These are phyloP conservation scores for Enteromius unitaeniatus DNA, from an alignment of 2,797 vertebrate species.

Conservation along the genomic window DNA sequence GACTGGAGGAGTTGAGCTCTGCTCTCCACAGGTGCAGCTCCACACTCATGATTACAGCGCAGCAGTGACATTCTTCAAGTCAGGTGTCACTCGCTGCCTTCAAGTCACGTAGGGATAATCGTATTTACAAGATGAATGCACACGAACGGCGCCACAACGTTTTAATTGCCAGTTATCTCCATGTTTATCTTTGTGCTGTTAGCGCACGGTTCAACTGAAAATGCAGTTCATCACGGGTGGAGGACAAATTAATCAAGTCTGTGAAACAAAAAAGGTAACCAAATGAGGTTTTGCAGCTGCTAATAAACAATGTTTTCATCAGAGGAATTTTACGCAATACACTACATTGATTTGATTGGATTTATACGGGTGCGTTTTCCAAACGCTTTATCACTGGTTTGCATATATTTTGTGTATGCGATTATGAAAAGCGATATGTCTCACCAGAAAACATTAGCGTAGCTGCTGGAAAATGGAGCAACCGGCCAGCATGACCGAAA, in stretches of 20 bases:
- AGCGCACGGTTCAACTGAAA: neutral
- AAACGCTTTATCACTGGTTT: neutral
- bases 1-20: conserved; percentile 79
- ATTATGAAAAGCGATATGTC: neutral
- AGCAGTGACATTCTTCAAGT: neutral
- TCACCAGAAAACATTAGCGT: neutral
- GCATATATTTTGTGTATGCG: too few species aligned
- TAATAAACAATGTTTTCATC: neutral
- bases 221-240: neutral
- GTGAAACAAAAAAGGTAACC: neutral
- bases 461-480: neutral
- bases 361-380: neutral
- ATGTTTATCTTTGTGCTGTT: conserved; percentile 19
- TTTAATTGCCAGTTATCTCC: conserved; percentile 9
- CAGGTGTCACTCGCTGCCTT: neutral
- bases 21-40: conserved; percentile 84
- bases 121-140: neutral
- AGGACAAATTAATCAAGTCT: conserved; percentile 4
- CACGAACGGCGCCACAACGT: neutral
- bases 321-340: neutral
- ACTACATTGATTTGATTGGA: neutral
- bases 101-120: neutral
- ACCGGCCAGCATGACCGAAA: neutral
- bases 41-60: neutral
- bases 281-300: neutral